Base-by-base conservation (phyloP, 2,888 invertebrate species). In the Drosophila helvetica region DNA sequence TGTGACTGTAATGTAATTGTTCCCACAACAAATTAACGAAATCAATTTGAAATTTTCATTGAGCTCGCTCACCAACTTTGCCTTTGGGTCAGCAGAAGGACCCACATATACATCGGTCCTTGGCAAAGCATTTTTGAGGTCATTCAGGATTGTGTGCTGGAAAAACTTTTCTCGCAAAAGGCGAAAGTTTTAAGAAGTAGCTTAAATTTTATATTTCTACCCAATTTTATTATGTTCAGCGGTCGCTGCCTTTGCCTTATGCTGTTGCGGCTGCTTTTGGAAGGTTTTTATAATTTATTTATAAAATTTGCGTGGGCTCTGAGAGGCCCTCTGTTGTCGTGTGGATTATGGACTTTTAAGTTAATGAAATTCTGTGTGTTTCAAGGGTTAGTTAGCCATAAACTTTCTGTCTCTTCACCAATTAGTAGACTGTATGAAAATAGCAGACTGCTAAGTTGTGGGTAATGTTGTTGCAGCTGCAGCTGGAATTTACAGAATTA, bases 181-280 rank as follows among this genome's bases (percentile, higher is more conserved):
- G 61, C 70, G 57, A 79, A 83, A 84, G 64, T 78, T 82, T 83
- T 54, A 71, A 66, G 58, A 64, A 47, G 46, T 61, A 55, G 75
- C 64, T 66, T 73, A 47, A 74, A 85, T 74, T 72, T 79, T 77
- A 47, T 48, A 66, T 55, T 55, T 50, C 66, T 55, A 48, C 66
- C 38, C 38, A 66, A 62, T 50, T 50, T 22, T 50, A 42, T 38
- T 38, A 38, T 15, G 6, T 15, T 15, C 30, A 17, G 12, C 30
- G 22, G 19, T 17, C 12, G 42, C 10, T 27, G 27, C 18, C 9
- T 22, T 27, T 7, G 45, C 62, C 62, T 38, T 27, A 62, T 46
- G n/a, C 51, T 25, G 63, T 38, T 5, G 12, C 15, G 22, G 22
- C 22, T 38, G 15, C 64, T n/a, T 48, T 50, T 66, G 66, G 61